phyloP scores from a whole-genome alignment of 23 tunicate genomes.

The Styela plicata region DNA sequence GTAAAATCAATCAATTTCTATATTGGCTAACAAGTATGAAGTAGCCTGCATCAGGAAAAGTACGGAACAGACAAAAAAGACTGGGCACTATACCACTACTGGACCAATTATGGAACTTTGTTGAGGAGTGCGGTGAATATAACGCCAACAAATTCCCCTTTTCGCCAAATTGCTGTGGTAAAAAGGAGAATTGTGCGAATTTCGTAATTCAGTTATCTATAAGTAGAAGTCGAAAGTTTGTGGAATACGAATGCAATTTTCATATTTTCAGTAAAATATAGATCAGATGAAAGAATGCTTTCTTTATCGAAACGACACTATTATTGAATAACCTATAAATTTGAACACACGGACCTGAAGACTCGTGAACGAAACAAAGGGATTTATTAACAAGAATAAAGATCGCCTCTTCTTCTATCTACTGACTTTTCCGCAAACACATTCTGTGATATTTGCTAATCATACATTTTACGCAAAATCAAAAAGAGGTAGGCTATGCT shows the following conservation, averaged over 20 bases:
- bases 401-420: constrained; percentile 48
- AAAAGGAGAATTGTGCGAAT: neutral
- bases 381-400: constrained; percentile 30
- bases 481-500: constrained; percentile 38
- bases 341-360: constrained; percentile 33
- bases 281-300: constrained; percentile 9
- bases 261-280: neutral
- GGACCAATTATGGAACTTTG: neutral
- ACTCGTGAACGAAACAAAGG: constrained; percentile 35
- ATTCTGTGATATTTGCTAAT: constrained; percentile 25
- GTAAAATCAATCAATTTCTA: too few relatives aligned
- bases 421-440: constrained; percentile 50
- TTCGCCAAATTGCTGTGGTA: neutral
- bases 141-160: too few relatives aligned
- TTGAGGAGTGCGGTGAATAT: too few relatives aligned
- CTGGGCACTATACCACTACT: neutral
- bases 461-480: constrained; percentile 48
- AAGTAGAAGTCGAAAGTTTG: too few relatives aligned
- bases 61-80: neutral
- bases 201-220: too few relatives aligned
- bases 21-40: too few relatives aligned
- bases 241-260: too few relatives aligned
- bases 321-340: constrained; percentile 54
- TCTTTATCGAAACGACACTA: constrained; percentile 20
- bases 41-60: too few relatives aligned